Evolutionary conservation across 1,140 invertebrate species (phyloP).

Genomic region (Zaprionus ghesquierei): DNA sequence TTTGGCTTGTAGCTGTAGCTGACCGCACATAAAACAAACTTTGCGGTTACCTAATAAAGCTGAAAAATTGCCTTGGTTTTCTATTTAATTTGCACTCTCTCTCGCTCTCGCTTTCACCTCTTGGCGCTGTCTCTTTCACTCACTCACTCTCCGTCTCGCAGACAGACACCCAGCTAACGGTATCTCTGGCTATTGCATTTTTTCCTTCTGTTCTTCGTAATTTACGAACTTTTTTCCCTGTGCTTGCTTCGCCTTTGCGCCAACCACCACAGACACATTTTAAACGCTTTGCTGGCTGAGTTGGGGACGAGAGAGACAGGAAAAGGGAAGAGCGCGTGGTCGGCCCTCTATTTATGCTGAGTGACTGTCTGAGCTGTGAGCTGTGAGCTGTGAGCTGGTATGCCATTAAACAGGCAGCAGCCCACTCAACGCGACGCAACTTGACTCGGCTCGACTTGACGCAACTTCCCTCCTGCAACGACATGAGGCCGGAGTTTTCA

Average conservation of each 20-base stretch:
- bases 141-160: background rate
- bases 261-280: slow-evolving; percentile 46
- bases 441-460: slow-evolving; percentile 6
- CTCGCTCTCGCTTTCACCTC: slow-evolving; percentile 12
- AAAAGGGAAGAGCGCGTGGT: background rate
- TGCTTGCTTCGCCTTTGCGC: background rate
- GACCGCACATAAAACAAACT: slow-evolving; percentile 68
- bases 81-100: slow-evolving; percentile 63
- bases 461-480: background rate
- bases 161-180: background rate
- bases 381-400: slow-evolving; percentile 17
- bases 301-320: background rate
- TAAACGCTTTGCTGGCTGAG: slow-evolving; percentile 39
- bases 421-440: slow-evolving; percentile 27
- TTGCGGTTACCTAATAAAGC: slow-evolving; percentile 72
- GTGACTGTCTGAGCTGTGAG: slow-evolving; percentile 47
- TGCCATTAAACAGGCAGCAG: slow-evolving; percentile 41
- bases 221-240: slow-evolving; percentile 26
- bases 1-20: slow-evolving; percentile 36
- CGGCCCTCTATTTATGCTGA: slow-evolving; percentile 50
- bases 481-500: slow-evolving; percentile 3
- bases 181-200: slow-evolving; percentile 38
- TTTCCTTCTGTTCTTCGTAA: slow-evolving; percentile 35
- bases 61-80: slow-evolving; percentile 68
- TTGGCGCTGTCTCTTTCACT: background rate